A percentile compares a stretch with the other conserved stretches of the same genome.
These are phyloP conservation scores for Enteromius argenteus DNA, from an alignment of 2,797 vertebrate genomes.

Conservation along the genomic window DNA sequence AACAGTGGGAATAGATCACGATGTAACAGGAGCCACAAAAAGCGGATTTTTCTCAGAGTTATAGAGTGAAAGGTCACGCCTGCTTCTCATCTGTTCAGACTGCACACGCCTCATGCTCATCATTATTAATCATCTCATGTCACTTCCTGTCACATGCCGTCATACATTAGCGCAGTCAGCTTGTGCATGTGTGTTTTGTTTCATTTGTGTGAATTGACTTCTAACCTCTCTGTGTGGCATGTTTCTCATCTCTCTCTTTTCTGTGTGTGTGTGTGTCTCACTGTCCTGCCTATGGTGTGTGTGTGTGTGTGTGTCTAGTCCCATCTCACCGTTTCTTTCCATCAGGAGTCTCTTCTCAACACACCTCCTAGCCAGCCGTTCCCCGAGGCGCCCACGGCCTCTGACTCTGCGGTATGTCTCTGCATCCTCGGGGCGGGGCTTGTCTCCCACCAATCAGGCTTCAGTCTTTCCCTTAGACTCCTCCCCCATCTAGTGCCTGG, in stretches of 20 bases:
- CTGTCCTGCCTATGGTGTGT: slow-evolving; percentile 25
- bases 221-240: slow-evolving; percentile 36
- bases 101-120: not conserved
- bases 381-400: slow-evolving; percentile 82
- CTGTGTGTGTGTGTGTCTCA: slow-evolving; percentile 21
- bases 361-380: slow-evolving; percentile 86
- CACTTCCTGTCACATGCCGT: slow-evolving; percentile 18
- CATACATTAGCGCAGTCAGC: slow-evolving; percentile 9
- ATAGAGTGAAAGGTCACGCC: not conserved
- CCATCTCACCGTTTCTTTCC: slow-evolving; percentile 85
- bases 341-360: slow-evolving; percentile 86
- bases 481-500: slow-evolving; percentile 67
- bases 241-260: slow-evolving; percentile 27
- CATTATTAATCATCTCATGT: not conserved
- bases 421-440: slow-evolving; percentile 70
- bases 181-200: slow-evolving; percentile 11
- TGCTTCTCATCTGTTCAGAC: not conserved
- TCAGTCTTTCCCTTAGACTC: slow-evolving; percentile 48
- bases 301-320: slow-evolving; percentile 71
- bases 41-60: not conserved
- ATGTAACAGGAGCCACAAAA: not conserved
- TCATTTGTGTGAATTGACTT: slow-evolving; percentile 25
- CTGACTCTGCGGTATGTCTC: slow-evolving; percentile 88
- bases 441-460: slow-evolving; percentile 62
- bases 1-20: not conserved